phyloP scores from a whole-genome alignment of 2,888 invertebrate species.

The Amphiduros pacificus region DNA sequence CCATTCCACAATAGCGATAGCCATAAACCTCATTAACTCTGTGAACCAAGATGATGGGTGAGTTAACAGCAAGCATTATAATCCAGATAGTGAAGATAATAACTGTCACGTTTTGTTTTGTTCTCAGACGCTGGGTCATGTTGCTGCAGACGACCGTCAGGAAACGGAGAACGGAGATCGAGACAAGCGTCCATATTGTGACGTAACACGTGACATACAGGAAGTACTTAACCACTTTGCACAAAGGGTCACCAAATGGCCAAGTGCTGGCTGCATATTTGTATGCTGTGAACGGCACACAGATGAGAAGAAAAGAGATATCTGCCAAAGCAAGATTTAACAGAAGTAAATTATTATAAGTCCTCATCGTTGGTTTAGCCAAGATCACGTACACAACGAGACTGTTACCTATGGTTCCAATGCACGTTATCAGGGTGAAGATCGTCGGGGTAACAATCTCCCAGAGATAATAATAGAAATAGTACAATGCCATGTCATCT shows the following conservation, averaged over 20 bases:
- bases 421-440: constrained; percentile 23
- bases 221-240: constrained; percentile 28
- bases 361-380: constrained; percentile 23
- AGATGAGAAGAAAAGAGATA: constrained; percentile 31
- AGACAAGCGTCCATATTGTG: constrained; percentile 32
- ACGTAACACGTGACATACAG: constrained; percentile 31
- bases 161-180: constrained; percentile 30
- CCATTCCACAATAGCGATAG: constrained; percentile 16
- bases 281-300: constrained; percentile 31
- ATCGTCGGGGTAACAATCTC: constrained; percentile 18
- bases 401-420: constrained; percentile 27
- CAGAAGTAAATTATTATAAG: constrained; percentile 27
- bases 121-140: constrained; percentile 3
- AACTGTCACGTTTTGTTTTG: constrained; percentile 19
- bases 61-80: constrained; percentile 20
- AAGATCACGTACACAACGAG: constrained; percentile 33
- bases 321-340: constrained; percentile 33
- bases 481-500: constrained; percentile 6
- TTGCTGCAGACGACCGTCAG: constrained; percentile 26
- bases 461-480: constrained; percentile 15
- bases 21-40: constrained; percentile 10
- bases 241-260: constrained; percentile 21
- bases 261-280: constrained; percentile 17
- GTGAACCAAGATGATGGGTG: constrained; percentile 16
- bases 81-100: constrained; percentile 23